Evolutionary conservation across 2,888 invertebrate genomes (phyloP).

Genomic region (Archaeoteleia sp.): DNA sequence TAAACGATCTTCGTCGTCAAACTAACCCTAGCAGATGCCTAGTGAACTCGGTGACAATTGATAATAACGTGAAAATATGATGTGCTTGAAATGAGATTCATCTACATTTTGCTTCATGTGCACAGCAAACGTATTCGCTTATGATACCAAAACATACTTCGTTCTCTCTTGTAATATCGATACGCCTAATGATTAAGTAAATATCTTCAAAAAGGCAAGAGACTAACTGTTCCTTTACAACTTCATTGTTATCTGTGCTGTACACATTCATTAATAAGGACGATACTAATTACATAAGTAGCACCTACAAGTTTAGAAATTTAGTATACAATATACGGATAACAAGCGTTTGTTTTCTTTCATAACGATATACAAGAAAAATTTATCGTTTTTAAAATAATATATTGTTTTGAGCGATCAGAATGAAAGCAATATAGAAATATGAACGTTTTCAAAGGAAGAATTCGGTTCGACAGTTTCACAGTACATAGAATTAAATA

Average conservation of each 20-base stretch:
- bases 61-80: constrained; percentile 22
- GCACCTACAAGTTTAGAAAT: constrained; percentile 34
- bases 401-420: neutral
- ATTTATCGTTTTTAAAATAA: neutral
- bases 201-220: constrained; percentile 49
- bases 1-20: constrained; percentile 18
- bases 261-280: constrained; percentile 47
- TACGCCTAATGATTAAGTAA: constrained; percentile 29
- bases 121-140: constrained; percentile 17
- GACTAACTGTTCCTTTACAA: constrained; percentile 34
- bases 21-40: constrained; percentile 32
- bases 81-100: constrained; percentile 18
- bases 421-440: too few species aligned
- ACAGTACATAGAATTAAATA: too few species aligned
- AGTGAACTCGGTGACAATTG: constrained; percentile 9
- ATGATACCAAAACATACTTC: constrained; percentile 1
- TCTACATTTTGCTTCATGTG: constrained; percentile 13
- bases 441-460: too few species aligned
- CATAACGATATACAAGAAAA: neutral
- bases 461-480: too few species aligned
- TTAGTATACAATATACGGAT: neutral
- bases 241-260: constrained; percentile 18
- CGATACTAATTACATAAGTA: constrained; percentile 14
- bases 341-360: neutral
- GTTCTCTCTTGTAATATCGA: constrained; percentile 12